phyloP scores from a whole-genome alignment of 2,888 invertebrate genomes.

The Mycalesis mineus region DNA sequence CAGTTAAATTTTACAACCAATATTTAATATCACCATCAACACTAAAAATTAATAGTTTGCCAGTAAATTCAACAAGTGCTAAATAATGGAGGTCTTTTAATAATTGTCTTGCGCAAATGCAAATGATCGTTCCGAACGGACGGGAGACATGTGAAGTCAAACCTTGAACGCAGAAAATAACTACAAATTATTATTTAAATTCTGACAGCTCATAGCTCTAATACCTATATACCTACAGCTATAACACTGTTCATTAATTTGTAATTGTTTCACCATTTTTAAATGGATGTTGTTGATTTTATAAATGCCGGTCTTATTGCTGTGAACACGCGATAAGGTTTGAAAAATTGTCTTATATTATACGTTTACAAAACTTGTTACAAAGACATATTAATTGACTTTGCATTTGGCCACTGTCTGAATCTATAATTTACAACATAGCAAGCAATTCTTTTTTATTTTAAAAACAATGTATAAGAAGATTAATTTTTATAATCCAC shows the following conservation, averaged over 20 bases:
- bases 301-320: not conserved
- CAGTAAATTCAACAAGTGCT: slow-evolving; percentile 23
- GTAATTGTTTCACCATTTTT: not conserved
- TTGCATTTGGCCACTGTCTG: too few relatives aligned
- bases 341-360: not conserved
- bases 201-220: slow-evolving; percentile 1
- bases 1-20: slow-evolving; percentile 18
- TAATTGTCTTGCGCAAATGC: slow-evolving; percentile 28
- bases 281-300: not conserved
- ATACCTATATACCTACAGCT: not conserved
- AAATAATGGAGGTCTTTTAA: slow-evolving; percentile 23
- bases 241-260: slow-evolving; percentile 1
- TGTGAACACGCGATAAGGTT: slow-evolving; percentile 9
- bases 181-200: slow-evolving; percentile 14
- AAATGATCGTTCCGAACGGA: slow-evolving; percentile 14
- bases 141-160: slow-evolving; percentile 11
- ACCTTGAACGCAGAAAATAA: slow-evolving; percentile 19
- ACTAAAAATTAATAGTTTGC: slow-evolving; percentile 22
- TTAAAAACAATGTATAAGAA: too few relatives aligned
- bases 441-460: too few relatives aligned
- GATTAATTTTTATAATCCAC: too few relatives aligned
- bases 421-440: too few relatives aligned
- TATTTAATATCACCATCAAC: slow-evolving; percentile 21
- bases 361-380: too few relatives aligned
- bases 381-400: too few relatives aligned